Evolutionary conservation across 37 sponge, comb jelly and placozoan genomes (phyloP), one percentile per base, ranked within the genome.

Genomic region (Aplysina aerophoba): DNA sequence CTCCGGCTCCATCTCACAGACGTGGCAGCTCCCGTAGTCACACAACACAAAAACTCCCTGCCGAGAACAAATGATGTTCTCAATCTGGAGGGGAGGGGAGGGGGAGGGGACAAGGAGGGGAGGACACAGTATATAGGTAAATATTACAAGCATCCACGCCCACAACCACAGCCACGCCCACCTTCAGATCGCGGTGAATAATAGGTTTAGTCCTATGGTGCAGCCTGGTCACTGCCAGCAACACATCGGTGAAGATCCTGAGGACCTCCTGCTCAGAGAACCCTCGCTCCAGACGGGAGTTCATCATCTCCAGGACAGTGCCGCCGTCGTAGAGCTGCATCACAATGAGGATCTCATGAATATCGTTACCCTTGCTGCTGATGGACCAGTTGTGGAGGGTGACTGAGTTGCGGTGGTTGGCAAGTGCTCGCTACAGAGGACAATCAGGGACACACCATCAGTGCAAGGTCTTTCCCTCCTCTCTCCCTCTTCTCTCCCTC

Each of bases 21-120:
- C 81, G 39, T 87, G 77, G 69, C 92, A 91, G 81, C 96, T 95
- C 14, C 98, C 98, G 84, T 89, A 98, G 86, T 98, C 98, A 89
- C 98, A 98, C 71, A 98, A 73, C 27, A 95, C 85, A 77, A 83
- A 98, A 36, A 88, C 59, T 6, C 87, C 89, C 4, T 82, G 41
- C 12, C 40, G 66, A 22, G 93, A 88, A 28, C 59, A 65, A 20
- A 98, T 72, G 28, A 98, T 92, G 78, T 98, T 98, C 85, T 98
- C 98, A 34, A 97, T 85, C 98, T 97, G 77, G 50, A 74, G 17
- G 34, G 54, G 53, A 30, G 74, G 39, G 20, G 20, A 41, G 41
- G 41, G n/a, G n/a, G n/a, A n/a, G n/a, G n/a, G n/a, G n/a, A n/a
- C n/a, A n/a, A n/a, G n/a, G n/a, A n/a, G n/a, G n/a, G n/a, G n/a